Evolutionary conservation across 2,888 invertebrate genomes (phyloP), one percentile per base, ranked within the genome.

Genomic region (Drosophila eohydei): DNA sequence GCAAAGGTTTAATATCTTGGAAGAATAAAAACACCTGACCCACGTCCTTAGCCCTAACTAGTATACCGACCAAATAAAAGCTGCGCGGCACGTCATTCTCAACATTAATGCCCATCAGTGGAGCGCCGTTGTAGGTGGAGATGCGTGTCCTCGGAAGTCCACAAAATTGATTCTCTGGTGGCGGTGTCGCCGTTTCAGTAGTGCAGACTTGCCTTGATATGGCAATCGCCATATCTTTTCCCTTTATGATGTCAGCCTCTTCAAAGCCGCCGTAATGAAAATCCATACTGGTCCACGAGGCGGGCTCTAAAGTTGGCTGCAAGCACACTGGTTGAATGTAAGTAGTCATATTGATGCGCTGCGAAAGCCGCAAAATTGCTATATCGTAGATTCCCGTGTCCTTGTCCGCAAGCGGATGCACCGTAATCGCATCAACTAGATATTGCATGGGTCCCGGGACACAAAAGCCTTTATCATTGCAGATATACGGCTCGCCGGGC

Each of bases 321-420:
- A 86, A 11, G 55, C 85, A 86, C 16, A 87, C 12, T 2, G 83
- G 87, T 30, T 76, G 74, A 30, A 74, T 50, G 21, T 80, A 80
- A 6, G 28, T 7, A 7, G 63, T 70, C 46, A 65, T 71, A 14
- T 76, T 55, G n/a, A 86, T 65, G 16, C 60, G 61, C 21, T 73
- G 40, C 14, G 21, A 36, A 1, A 87, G 50, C 5, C 60, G 71
- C 16, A 86, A 12, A 8, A 86, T 41, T n/a, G 80, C 87, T 57
- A 86, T 43, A 54, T 86, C 74, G 32, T 78, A 75, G 48, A 73
- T 78, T 5, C 65, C 71, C 11, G 80, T 83, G n/a, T 81, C 83
- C 58, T 66, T 74, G 54, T 86, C 85, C 2, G 58, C 65, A 6
- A 55, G 41, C 2, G 87, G 74, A 68, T 85, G 72, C 32, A 81